These are phyloP conservation scores for Caracal caracal DNA, from an alignment of 2,113 vertebrate genomes.

Conservation along the genomic window DNA sequence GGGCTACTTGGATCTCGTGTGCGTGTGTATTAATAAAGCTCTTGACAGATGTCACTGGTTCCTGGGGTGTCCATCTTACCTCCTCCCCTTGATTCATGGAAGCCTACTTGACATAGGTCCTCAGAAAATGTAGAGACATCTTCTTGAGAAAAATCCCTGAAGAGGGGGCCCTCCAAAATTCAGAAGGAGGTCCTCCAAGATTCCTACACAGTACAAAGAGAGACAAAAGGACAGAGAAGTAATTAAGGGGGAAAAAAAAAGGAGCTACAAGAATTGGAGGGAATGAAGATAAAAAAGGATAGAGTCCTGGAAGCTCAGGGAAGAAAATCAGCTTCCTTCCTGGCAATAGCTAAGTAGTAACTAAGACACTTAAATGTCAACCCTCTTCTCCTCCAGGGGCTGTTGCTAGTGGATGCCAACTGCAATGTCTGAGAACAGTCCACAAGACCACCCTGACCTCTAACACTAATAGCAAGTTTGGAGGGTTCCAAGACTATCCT, in stretches of 20 bases:
- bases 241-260: not conserved
- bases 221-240: not conserved
- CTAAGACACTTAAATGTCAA: not conserved
- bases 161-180: not conserved
- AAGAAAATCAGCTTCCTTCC: not conserved
- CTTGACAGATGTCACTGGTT: not conserved
- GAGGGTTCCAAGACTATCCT: not conserved
- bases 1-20: not conserved
- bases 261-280: not conserved
- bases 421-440: not conserved
- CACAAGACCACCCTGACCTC: not conserved
- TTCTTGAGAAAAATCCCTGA: not conserved
- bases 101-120: not conserved
- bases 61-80: not conserved
- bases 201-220: not conserved
- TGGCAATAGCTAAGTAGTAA: not conserved
- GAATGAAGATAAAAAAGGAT: not conserved
- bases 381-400: not conserved
- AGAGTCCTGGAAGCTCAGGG: not conserved
- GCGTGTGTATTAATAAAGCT: not conserved
- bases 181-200: not conserved
- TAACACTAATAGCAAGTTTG: not conserved
- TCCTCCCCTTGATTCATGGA: not conserved
- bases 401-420: not conserved
- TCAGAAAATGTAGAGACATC: not conserved